A percentile compares a stretch with the other conserved stretches of the same genome.
These are phyloP conservation scores for Drosophila mulleri DNA, from an alignment of 2,888 invertebrate genomes.

Conservation along the genomic window DNA sequence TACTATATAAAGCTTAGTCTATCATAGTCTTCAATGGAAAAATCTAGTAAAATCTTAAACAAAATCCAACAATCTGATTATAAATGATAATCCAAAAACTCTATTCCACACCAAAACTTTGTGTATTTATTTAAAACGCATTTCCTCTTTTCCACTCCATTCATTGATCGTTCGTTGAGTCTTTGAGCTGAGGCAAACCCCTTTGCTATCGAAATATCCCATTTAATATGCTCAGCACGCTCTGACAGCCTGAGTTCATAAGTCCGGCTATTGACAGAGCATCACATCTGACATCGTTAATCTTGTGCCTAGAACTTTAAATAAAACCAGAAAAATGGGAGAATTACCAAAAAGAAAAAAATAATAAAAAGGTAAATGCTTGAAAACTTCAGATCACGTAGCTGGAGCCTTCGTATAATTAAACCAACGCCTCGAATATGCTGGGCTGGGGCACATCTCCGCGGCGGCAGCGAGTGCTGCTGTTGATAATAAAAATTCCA, in stretches of 20 bases:
- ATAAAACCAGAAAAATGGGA: conserved; percentile 16
- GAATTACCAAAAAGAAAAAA: conserved; percentile 21
- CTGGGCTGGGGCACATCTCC: conserved; percentile 10
- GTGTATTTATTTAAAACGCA: neutral
- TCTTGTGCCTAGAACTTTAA: conserved; percentile 59
- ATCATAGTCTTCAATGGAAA: too few relatives aligned
- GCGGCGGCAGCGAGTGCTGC: conserved; percentile 26
- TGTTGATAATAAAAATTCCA: conserved; percentile 73
- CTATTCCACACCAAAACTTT: neutral
- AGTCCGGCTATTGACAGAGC: conserved; percentile 43
- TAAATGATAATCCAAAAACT: neutral
- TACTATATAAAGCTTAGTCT: too few relatives aligned
- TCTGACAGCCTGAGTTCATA: conserved; percentile 22
- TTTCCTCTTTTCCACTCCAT: neutral
- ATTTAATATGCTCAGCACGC: conserved; percentile 50
- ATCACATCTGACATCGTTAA: conserved; percentile 67
- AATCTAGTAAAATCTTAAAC: too few relatives aligned
- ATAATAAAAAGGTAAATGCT: conserved; percentile 33
- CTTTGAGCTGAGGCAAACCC: neutral
- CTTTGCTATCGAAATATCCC: conserved; percentile 13
- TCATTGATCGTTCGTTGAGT: conserved; percentile 8
- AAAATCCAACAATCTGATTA: too few relatives aligned
- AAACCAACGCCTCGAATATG: conserved; percentile 38
- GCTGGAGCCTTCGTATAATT: conserved; percentile 56
- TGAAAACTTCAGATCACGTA: conserved; percentile 67